These are phyloP conservation scores for Malacoraja senta DNA, from an alignment of 2,797 vertebrate genomes.

Conservation along the genomic window DNA sequence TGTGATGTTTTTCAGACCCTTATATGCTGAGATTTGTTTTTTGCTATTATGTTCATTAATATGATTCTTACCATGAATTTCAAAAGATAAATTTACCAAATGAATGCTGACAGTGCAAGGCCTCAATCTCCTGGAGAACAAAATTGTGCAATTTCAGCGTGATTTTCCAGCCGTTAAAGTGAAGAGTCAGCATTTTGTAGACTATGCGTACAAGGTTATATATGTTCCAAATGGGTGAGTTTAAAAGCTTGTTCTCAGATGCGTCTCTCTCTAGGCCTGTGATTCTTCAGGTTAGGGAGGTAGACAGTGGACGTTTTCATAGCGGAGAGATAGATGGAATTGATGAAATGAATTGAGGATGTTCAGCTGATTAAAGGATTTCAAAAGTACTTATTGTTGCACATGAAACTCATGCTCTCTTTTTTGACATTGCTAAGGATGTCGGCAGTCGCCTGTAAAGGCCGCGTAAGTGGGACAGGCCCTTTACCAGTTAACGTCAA, in stretches of 20 bases:
- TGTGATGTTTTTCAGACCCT: too few relatives aligned
- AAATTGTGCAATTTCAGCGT: neutral
- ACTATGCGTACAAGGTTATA: neutral
- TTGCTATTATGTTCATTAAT: neutral
- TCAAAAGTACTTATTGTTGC: too few relatives aligned
- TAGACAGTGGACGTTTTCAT: neutral
- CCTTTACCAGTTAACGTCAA: neutral
- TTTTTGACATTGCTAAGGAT: too few relatives aligned
- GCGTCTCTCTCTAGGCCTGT: too few relatives aligned
- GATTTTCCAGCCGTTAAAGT: neutral
- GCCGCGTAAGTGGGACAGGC: too few relatives aligned
- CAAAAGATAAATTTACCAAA: neutral
- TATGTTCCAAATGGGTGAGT: neutral
- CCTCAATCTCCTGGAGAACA: neutral
- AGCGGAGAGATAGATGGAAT: neutral
- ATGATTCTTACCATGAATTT: too few relatives aligned
- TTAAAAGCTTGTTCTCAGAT: neutral
- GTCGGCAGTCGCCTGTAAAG: too few relatives aligned
- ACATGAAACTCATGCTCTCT: too few relatives aligned
- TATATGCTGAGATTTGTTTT: too few relatives aligned
- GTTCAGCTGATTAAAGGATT: too few relatives aligned
- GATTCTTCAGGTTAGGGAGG: neutral
- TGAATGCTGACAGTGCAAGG: neutral
- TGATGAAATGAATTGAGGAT: neutral
- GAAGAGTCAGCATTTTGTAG: neutral